Conservation (phyloP, 2,113 vertebrate genomes). For the Casuarius casuarius region DNA sequence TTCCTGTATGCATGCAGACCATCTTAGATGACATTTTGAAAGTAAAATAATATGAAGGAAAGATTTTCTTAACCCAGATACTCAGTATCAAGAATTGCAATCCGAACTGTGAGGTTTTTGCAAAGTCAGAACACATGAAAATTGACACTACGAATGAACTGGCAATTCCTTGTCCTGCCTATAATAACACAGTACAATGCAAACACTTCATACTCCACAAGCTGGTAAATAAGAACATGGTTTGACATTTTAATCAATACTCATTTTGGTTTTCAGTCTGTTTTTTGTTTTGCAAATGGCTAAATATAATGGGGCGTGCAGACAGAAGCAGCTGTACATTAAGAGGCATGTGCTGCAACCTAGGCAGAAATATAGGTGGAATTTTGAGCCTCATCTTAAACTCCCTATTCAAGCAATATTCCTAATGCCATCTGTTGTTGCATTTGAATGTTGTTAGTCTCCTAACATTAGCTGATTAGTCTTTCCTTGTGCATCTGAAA, state of each 20-base stretch:
- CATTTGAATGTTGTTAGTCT: not conserved
- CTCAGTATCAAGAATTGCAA: not conserved
- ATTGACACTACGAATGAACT: not conserved
- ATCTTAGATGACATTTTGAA: not conserved
- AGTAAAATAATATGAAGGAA: not conserved
- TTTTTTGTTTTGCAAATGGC: not conserved
- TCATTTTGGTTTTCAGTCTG: not conserved
- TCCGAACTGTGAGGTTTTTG: not conserved
- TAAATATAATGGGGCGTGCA: not conserved
- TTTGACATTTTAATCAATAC: not conserved
- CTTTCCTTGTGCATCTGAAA: conserved; percentile 32
- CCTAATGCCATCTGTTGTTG: conserved; percentile 50
- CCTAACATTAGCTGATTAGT: conserved; percentile 37
- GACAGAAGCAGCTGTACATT: not conserved
- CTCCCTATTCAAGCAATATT: conserved; percentile 8
- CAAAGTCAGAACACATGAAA: not conserved
- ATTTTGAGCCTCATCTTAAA: conserved; percentile 7
- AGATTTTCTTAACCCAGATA: not conserved
- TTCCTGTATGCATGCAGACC: not conserved
- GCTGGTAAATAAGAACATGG: not conserved
- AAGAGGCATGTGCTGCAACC: not conserved
- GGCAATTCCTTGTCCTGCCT: not conserved
- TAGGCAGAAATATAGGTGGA: not conserved
- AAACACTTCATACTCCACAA: not conserved
- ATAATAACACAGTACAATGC: not conserved